These are phyloP conservation scores for Cryptotis parvus DNA, from an alignment of 2,113 vertebrate species.

Conservation along the genomic window DNA sequence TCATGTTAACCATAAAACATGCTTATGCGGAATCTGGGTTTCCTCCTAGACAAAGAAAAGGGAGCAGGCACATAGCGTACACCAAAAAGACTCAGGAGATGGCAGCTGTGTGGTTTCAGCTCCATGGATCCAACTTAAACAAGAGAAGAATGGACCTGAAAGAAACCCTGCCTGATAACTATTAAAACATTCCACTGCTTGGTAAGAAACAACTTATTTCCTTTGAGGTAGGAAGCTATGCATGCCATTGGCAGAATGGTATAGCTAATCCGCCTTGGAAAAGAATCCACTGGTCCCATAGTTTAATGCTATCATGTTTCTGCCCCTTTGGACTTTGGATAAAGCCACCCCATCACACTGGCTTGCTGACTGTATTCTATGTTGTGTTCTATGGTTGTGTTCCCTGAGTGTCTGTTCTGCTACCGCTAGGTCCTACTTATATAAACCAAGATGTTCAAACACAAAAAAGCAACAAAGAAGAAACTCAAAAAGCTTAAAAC, in stretches of 20 bases:
- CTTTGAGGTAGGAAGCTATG: constrained; percentile 36
- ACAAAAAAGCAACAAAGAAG: constrained; percentile 17
- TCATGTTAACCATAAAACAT: background rate
- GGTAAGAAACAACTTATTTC: constrained; percentile 63
- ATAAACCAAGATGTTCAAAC: background rate
- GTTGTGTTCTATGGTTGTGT: no score
- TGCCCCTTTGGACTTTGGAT: background rate
- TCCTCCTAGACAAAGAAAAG: constrained; percentile 50
- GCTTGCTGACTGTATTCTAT: background rate
- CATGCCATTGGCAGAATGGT: background rate
- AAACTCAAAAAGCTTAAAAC: constrained; percentile 11
- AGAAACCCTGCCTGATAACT: constrained; percentile 66
- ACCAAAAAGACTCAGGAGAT: background rate
- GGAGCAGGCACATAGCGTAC: background rate
- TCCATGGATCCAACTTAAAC: constrained; percentile 46
- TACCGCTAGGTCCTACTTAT: background rate
- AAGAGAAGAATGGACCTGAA: constrained; percentile 48
- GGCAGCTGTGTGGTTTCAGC: constrained; percentile 33
- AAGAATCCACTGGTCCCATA: background rate
- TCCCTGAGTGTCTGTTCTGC: background rate
- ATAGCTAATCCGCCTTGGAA: background rate
- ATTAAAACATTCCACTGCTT: constrained; percentile 53
- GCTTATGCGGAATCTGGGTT: constrained; percentile 16
- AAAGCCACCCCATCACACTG: background rate
- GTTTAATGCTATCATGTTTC: constrained; percentile 24